Evolutionary conservation across 2,888 invertebrate genomes (phyloP).

Genomic region (Achlya flavicornis): DNA sequence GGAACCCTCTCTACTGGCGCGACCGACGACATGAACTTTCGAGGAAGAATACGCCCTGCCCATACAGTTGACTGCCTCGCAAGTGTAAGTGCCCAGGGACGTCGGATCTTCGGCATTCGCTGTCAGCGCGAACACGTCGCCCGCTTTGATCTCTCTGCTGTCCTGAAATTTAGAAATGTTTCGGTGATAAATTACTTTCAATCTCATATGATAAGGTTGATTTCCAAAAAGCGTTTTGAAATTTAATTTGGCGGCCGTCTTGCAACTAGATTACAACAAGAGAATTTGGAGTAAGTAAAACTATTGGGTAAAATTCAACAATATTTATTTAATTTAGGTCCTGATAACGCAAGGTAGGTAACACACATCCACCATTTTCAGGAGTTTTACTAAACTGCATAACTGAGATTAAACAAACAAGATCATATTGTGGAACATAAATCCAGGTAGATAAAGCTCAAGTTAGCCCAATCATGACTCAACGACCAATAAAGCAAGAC

Average conservation of each 20-base stretch:
- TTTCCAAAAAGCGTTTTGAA: background rate
- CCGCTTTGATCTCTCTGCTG: conserved; percentile 93
- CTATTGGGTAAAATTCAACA: too few species aligned
- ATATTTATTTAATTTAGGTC: too few species aligned
- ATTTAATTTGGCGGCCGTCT: background rate
- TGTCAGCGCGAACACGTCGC: conserved; percentile 94
- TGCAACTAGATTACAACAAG: too few species aligned
- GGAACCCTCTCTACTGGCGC: conserved; percentile 88
- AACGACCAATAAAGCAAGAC: too few species aligned
- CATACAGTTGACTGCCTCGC: conserved; percentile 95
- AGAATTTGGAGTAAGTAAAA: too few species aligned
- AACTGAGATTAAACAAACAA: too few species aligned
- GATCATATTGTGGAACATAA: too few species aligned
- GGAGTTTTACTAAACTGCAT: too few species aligned
- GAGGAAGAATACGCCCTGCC: conserved; percentile 92
- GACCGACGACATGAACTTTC: conserved; percentile 91
- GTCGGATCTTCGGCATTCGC: conserved; percentile 93
- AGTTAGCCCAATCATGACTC: too few species aligned
- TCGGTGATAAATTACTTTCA: background rate
- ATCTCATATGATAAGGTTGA: background rate
- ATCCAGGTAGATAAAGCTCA: too few species aligned
- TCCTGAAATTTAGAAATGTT: conserved; percentile 84
- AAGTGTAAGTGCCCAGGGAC: conserved; percentile 93
- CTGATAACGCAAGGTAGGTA: too few species aligned
- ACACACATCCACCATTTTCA: too few species aligned